A percentile compares a stretch with the other conserved stretches of the same genome.
phyloP scores from a whole-genome alignment of 2,113 vertebrate species.

The Erpornis zantholeuca region DNA sequence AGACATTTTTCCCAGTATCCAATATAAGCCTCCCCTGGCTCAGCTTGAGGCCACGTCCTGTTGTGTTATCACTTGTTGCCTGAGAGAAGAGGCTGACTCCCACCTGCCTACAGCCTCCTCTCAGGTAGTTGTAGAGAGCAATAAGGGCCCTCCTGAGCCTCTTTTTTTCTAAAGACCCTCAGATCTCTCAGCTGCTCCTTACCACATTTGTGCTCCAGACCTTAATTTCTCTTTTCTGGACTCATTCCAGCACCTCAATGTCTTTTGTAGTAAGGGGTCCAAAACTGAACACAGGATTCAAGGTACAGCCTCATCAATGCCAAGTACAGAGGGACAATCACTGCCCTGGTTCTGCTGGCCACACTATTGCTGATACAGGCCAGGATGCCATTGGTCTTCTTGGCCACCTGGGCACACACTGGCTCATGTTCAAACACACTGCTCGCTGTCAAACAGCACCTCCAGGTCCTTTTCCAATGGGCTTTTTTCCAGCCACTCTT shows the following conservation, averaged over 20 bases:
- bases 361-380: accelerated
- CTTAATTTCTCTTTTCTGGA: background rate
- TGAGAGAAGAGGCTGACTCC: background rate
- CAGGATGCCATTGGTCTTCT: background rate
- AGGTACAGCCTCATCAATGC: background rate
- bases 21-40: background rate
- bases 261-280: no score
- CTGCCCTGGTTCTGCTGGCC: background rate
- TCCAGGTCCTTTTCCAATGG: background rate
- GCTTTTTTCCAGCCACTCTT: background rate
- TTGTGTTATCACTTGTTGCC: background rate
- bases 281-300: background rate
- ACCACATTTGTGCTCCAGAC: background rate
- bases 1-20: background rate
- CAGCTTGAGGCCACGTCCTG: background rate
- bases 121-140: background rate
- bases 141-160: background rate
- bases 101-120: background rate
- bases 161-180: background rate
- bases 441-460: accelerated
- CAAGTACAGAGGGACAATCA: accelerated
- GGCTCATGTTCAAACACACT: background rate
- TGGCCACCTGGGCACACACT: background rate
- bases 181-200: background rate
- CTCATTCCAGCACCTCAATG: background rate